Evolutionary conservation across 2,888 invertebrate species (phyloP), one percentile per base, ranked within the genome.

Genomic region (Pristionchus entomophagus): DNA sequence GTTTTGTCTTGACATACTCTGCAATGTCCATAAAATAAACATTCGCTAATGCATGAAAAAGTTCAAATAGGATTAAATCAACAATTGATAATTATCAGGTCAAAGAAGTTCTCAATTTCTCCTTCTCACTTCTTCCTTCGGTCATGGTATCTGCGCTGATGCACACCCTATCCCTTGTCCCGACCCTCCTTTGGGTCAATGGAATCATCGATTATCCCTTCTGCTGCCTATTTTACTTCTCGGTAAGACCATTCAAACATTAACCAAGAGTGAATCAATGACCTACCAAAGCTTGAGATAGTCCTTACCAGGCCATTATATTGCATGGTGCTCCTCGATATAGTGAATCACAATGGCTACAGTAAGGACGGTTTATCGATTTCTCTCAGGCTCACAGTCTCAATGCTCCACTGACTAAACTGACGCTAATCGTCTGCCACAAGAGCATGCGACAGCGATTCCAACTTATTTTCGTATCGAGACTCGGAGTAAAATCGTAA

Each of bases 31-130:
- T n/a, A n/a, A n/a, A n/a, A n/a, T n/a, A n/a, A n/a, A n/a, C n/a
- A n/a, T n/a, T n/a, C n/a, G n/a, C n/a, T n/a, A n/a, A n/a, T n/a
- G n/a, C n/a, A n/a, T n/a, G n/a, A n/a, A n/a, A n/a, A n/a, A n/a
- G n/a, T n/a, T n/a, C n/a, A n/a, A n/a, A n/a, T n/a, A n/a, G n/a
- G n/a, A n/a, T n/a, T n/a, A n/a, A n/a, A n/a, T n/a, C n/a, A n/a
- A n/a, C n/a, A n/a, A n/a, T n/a, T n/a, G n/a, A n/a, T n/a, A 62
- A 62, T 69, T 41, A 26, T 45, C 14, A 73, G 73, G 32, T 73
- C 41, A 0, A 26, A 12, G 73, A 73, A 26, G 73, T 73, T 12
- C 73, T 73, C n/a, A 22, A 26, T 2, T 73, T 73, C 73, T 73
- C 73, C 8, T 26, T 73, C 1, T 41, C 73, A 1, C 41, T 73